A percentile compares a stretch with the other conserved stretches of the same genome.
Conservation (phyloP, 2,797 vertebrate genomes). For the Rhyacichthys aspro region DNA sequence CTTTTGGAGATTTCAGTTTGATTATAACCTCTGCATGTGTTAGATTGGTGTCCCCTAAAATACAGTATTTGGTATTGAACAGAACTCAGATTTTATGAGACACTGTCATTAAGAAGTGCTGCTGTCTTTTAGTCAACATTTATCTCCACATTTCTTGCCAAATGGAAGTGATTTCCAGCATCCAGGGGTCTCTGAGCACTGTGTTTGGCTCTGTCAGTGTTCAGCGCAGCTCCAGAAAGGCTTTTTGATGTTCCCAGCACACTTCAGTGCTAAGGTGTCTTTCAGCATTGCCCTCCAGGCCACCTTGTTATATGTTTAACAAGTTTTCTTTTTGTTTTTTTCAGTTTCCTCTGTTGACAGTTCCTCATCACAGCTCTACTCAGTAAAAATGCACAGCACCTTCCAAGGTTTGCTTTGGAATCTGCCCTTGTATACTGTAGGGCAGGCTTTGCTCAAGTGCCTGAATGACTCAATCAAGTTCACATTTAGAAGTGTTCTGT, state of each 20-base stretch:
- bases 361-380: conserved; percentile 70
- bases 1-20: conserved; percentile 34
- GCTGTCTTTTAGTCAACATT: conserved; percentile 50
- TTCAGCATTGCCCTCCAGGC: conserved; percentile 78
- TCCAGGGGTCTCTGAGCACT: conserved; percentile 57
- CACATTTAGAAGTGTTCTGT: conserved; percentile 59
- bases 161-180: conserved; percentile 46
- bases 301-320: conserved; percentile 81
- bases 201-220: conserved; percentile 62
- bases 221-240: conserved; percentile 54
- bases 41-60: conserved; percentile 36
- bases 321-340: conserved; percentile 78
- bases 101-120: conserved; percentile 27
- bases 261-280: conserved; percentile 71
- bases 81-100: conserved; percentile 39
- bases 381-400: conserved; percentile 69
- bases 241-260: conserved; percentile 73
- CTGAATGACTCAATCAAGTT: conserved; percentile 58
- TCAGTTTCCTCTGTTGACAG: conserved; percentile 75
- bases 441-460: conserved; percentile 59
- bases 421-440: conserved; percentile 69
- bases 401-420: conserved; percentile 68
- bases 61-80: conserved; percentile 15
- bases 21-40: conserved; percentile 38
- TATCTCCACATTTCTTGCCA: conserved; percentile 54